Evolutionary conservation across 1,140 invertebrate genomes (phyloP).

Genomic region (Rhyacophila brunnea): DNA sequence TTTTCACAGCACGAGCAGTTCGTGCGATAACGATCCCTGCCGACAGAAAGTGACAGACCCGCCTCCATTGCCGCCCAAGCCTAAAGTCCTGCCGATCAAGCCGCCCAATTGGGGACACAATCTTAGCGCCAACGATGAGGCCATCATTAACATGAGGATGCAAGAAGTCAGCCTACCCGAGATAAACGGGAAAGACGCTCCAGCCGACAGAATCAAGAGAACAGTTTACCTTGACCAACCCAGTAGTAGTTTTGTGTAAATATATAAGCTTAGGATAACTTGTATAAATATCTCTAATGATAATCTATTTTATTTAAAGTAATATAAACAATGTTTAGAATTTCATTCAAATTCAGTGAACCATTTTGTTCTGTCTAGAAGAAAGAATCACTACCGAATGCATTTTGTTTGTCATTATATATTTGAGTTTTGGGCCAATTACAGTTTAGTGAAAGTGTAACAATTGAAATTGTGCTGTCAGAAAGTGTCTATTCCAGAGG

Average conservation of each 20-base stretch:
- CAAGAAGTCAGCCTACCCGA: slow-evolving; percentile 38
- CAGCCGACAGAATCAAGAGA: slow-evolving; percentile 38
- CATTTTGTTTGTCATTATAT: too few relatives aligned
- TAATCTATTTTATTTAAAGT: too few relatives aligned
- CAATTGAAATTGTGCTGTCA: too few relatives aligned
- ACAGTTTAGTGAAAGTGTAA: too few relatives aligned
- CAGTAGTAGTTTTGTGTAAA: slow-evolving; percentile 63
- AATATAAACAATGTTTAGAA: too few relatives aligned
- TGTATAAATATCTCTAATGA: too few relatives aligned
- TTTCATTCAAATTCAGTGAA: too few relatives aligned
- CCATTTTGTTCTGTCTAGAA: too few relatives aligned
- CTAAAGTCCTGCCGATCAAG: slow-evolving; percentile 58
- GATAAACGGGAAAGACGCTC: slow-evolving; percentile 33
- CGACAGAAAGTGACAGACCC: slow-evolving; percentile 41
- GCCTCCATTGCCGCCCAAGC: slow-evolving; percentile 59
- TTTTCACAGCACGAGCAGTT: slow-evolving; percentile 32
- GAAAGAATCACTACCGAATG: too few relatives aligned
- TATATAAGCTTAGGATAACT: neutral
- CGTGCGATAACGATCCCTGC: slow-evolving; percentile 29
- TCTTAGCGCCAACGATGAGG: slow-evolving; percentile 2
- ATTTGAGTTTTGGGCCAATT: too few relatives aligned
- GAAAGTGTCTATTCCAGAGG: too few relatives aligned
- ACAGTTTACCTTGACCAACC: slow-evolving; percentile 59
- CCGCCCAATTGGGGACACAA: slow-evolving; percentile 56
- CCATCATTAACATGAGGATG: slow-evolving; percentile 21